Percentiles rank a stretch among this genome's conserved stretches.
Conservation (phyloP, 2,888 invertebrate genomes). For the Cryptosula pallasiana region DNA sequence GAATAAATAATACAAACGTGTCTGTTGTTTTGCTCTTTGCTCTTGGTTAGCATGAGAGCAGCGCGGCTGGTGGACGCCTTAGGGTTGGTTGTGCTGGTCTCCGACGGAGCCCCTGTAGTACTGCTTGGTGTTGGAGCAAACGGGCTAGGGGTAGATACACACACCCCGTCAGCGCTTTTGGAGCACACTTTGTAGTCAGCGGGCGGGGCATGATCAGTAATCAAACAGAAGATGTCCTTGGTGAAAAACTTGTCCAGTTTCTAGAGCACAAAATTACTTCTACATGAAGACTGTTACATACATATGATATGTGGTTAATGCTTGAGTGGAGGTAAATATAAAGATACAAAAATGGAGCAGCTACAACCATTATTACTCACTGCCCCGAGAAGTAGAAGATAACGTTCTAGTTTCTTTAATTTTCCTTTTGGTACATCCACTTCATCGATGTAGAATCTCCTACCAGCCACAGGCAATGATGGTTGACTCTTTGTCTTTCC, state of each 20-base stretch:
- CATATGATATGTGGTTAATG: no score
- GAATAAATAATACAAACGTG: background rate
- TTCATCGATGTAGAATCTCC: constrained; percentile 15
- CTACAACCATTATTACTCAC: no score
- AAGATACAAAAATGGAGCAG: no score
- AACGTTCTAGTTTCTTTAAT: background rate
- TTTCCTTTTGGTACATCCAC: background rate
- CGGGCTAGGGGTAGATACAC: background rate
- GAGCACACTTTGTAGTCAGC: background rate
- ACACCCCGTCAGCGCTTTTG: background rate
- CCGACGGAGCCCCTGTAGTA: background rate
- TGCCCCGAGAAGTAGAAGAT: background rate
- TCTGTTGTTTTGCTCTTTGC: background rate
- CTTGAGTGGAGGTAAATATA: no score
- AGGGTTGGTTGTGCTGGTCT: background rate
- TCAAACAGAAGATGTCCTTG: background rate
- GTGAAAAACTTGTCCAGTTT: constrained; percentile 20
- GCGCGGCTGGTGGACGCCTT: background rate
- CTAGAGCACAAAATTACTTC: no score
- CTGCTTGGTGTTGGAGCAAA: background rate
- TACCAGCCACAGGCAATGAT: background rate
- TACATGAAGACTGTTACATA: no score
- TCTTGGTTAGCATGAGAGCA: background rate
- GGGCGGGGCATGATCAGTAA: constrained; percentile 17
- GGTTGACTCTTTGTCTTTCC: background rate